Conservation (phyloP, 2,888 invertebrate genomes). For the Beris morrisii region DNA sequence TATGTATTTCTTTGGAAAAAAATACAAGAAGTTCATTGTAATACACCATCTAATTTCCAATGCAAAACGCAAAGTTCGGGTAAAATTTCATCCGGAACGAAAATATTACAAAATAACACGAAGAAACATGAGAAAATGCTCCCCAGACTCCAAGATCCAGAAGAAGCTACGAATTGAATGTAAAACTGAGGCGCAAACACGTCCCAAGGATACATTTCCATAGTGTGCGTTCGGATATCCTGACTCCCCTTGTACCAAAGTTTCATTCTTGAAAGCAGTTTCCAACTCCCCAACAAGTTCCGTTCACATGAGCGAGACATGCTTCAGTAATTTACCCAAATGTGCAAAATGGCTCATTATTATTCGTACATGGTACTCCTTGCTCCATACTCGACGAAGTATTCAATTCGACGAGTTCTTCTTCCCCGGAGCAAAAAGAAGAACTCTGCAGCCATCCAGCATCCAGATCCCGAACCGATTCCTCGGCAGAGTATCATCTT, state of each 20-base stretch:
- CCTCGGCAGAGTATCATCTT: slow-evolving; percentile 38
- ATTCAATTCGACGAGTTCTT: slow-evolving; percentile 22
- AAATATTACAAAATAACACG: slow-evolving; percentile 36
- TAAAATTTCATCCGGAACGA: slow-evolving; percentile 39
- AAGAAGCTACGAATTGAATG: slow-evolving; percentile 6
- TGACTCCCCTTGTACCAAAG: neutral
- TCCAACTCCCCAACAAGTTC: slow-evolving; percentile 10
- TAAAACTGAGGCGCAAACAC: slow-evolving; percentile 15
- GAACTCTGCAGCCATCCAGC: neutral
- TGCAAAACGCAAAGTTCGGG: slow-evolving; percentile 38
- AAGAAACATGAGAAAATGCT: slow-evolving; percentile 29
- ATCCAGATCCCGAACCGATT: slow-evolving; percentile 13
- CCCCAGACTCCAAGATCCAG: slow-evolving; percentile 22
- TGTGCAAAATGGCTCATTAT: slow-evolving; percentile 41
- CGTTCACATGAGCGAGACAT: slow-evolving; percentile 28
- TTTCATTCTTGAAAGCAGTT: neutral
- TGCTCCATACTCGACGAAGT: slow-evolving; percentile 20
- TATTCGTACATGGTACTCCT: slow-evolving; percentile 39
- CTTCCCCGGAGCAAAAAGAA: slow-evolving; percentile 8
- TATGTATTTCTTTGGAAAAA: neutral
- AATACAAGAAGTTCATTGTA: slow-evolving; percentile 6
- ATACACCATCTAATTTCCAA: slow-evolving; percentile 27
- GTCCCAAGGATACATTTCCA: slow-evolving; percentile 26
- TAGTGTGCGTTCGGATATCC: neutral
- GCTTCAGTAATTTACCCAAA: slow-evolving; percentile 40